Conservation (phyloP, 2,797 vertebrate genomes). For the Chrosomus eos region DNA sequence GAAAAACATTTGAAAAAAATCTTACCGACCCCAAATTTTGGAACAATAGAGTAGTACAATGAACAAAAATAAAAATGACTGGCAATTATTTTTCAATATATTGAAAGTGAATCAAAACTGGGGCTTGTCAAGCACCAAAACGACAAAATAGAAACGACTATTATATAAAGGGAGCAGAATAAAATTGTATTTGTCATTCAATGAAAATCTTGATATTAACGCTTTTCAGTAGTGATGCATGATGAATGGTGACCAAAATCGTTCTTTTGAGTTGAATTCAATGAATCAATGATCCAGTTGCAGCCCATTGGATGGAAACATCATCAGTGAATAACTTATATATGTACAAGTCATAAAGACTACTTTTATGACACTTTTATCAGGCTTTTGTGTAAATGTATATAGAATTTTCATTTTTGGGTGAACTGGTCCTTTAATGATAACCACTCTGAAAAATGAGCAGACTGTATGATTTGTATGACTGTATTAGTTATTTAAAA, state of each 20-base stretch:
- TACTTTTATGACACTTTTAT: not conserved
- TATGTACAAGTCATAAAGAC: not conserved
- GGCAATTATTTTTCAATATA: not conserved
- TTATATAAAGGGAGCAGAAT: not conserved
- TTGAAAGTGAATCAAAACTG: not conserved
- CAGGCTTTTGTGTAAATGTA: not conserved
- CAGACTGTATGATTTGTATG: not conserved
- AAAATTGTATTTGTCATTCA: not conserved
- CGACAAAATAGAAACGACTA: not conserved
- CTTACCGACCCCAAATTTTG: not conserved
- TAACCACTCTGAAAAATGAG: not conserved
- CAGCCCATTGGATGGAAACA: not conserved
- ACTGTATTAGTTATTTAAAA: conserved; percentile 4
- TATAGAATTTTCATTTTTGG: not conserved
- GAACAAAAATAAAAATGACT: not conserved
- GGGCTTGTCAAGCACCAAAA: not conserved
- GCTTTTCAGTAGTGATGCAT: not conserved
- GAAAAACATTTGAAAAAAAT: not conserved
- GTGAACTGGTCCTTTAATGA: not conserved
- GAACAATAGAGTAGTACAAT: not conserved
- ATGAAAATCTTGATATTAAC: not conserved
- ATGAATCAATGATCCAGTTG: not conserved
- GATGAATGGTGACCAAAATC: not conserved
- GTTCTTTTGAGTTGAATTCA: not conserved
- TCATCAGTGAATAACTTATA: not conserved